Evolutionary conservation across 2,113 vertebrate species (phyloP), one percentile per base, ranked within the genome.

Genomic region (Larimichthys crocea): DNA sequence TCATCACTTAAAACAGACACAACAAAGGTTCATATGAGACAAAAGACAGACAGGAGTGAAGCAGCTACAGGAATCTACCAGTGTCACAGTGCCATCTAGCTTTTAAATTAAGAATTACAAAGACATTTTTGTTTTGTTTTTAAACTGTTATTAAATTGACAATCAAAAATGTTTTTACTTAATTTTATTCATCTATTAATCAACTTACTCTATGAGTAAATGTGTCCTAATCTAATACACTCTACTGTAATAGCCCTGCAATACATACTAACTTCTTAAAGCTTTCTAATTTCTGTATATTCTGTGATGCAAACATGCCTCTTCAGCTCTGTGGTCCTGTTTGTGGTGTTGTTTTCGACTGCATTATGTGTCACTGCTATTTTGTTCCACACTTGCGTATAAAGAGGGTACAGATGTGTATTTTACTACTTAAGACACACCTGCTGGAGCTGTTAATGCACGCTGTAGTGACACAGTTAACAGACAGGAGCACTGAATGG

Each of bases 81-180:
- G 75, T 91, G 82, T 91, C 80, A 91, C 83, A 91, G 87, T 76
- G 91, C 91, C 93, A 92, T 76, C 93, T 93, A 91, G 87, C 76
- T 10, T 49, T 7, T 10, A 10, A n/a, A 24, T 44, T 1, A 40
- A 66, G 49, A 85, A 79, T 1, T 48, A 40, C 73, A 69, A 46
- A 19, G 14, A 2, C 1, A 29, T 61, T 15, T 61, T 48, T 16
- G 2, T 14, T 61, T 55, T 48, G 10, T 57, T 65, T 65, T 35
- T 46, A 14, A 19, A 8, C 9, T 64, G 9, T 55, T 46, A 19
- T n/a, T 53, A 9, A 72, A 40, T 0, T 5, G 14, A 56, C 31
- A 35, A 35, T 35, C 12, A 24, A 52, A 17, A 46, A 57, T 11
- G 24, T 35, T 14, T 10, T 17, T 26, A 24, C 1, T 12, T 29